Percentiles rank a stretch among this genome's conserved stretches.
Evolutionary conservation across 2,888 invertebrate genomes (phyloP).

Genomic region (Tinea semifulvella): DNA sequence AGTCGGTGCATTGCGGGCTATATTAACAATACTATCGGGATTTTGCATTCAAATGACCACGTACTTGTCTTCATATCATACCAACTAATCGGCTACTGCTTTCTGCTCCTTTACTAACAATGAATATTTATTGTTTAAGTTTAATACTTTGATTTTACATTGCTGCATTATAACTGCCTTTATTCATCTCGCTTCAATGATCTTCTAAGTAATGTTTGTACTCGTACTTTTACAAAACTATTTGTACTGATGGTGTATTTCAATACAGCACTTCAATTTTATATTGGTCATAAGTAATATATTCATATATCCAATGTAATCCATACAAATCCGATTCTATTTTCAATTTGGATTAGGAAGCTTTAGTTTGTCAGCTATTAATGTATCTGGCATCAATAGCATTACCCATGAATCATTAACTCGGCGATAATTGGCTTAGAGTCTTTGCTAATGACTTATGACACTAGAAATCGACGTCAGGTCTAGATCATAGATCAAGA

Average conservation of each 20-base stretch:
- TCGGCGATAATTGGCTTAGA: conserved; percentile 9
- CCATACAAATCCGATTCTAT: not conserved
- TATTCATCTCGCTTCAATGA: not conserved
- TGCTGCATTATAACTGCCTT: no score
- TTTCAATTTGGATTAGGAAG: not conserved
- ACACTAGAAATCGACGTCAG: conserved; percentile 24
- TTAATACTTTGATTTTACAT: not conserved
- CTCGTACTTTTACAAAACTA: no score
- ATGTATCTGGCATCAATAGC: not conserved
- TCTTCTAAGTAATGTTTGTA: not conserved
- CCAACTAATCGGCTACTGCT: conserved; percentile 33
- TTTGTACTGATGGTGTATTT: no score
- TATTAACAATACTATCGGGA: conserved; percentile 55
- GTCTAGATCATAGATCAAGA: conserved; percentile 34
- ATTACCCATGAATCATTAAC: not conserved
- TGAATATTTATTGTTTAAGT: conserved; percentile 50
- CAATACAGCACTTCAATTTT: no score
- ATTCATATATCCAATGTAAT: no score
- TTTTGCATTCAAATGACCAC: conserved; percentile 46
- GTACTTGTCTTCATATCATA: conserved; percentile 31
- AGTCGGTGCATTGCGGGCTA: conserved; percentile 29
- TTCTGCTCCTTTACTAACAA: conserved; percentile 27
- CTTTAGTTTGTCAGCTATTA: not conserved
- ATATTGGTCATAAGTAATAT: no score
- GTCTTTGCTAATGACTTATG: conserved; percentile 30